Conservation (phyloP, 2,797 vertebrate species). For the Acanthiza pusilla region DNA sequence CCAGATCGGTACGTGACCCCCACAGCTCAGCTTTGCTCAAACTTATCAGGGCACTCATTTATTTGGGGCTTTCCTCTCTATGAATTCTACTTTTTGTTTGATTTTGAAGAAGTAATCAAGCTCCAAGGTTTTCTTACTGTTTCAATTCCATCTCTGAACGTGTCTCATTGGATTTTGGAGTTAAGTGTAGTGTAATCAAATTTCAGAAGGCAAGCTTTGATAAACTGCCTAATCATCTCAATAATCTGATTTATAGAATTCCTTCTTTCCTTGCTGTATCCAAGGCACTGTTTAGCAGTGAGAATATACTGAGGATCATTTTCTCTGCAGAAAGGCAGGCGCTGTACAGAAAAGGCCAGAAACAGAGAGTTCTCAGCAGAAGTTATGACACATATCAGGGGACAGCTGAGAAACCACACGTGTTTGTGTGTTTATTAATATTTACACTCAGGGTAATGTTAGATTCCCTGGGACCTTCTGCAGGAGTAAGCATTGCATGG, state of each 20-base stretch:
- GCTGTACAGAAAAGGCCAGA: neutral
- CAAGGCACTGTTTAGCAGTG: neutral
- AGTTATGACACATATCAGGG: neutral
- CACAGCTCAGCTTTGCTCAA: neutral
- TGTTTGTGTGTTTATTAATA: neutral
- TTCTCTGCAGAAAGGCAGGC: neutral
- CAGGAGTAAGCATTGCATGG: neutral
- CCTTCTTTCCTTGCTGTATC: neutral
- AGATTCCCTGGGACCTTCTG: neutral
- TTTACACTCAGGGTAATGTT: neutral
- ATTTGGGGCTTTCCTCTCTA: neutral
- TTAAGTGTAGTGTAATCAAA: neutral
- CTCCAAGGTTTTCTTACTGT: neutral
- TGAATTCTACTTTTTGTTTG: neutral
- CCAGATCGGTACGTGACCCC: conserved; percentile 87
- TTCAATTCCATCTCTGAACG: neutral
- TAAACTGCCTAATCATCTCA: neutral
- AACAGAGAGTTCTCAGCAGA: neutral
- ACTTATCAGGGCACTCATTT: neutral
- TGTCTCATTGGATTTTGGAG: neutral
- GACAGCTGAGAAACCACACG: neutral
- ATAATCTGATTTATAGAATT: neutral
- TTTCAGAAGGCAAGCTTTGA: neutral
- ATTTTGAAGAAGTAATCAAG: neutral
- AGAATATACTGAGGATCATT: neutral